Evolutionary conservation across 2,113 vertebrate genomes (phyloP), one percentile per base, ranked within the genome.

Genomic region (Poeciliopsis occidentalis): DNA sequence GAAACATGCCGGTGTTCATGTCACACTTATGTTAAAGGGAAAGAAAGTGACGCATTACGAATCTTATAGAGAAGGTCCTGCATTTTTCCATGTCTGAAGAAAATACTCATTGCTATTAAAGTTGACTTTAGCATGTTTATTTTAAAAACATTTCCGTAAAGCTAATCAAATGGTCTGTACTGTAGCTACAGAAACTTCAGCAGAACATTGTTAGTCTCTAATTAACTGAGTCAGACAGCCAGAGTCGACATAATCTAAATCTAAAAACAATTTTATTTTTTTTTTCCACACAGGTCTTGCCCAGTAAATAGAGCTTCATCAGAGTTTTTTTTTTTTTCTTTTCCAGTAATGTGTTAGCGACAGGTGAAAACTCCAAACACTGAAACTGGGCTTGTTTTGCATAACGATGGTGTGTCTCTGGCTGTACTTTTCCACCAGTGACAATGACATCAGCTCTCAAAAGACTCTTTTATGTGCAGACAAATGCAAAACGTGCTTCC

Each of bases 341-440:
- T 34, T 11, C 34, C n/a, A 24, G 60, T 12, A 4, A 10, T 47
- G 13, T 65, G 41, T 54, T 37, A 10, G 11, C 39, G 31, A 29
- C 30, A 34, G 22, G 4, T 4, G 37, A 54, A 2, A 0, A 51
- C 39, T 27, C 67, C 29, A 60, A 26, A 30, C 72, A 29, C 80
- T 68, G 84, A 81, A 57, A 67, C 80, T 64, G 84, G 79, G 57
- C 62, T 60, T 79, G 76, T 67, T 90, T 91, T 91, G 85, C 91
- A 90, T 89, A 64, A 4, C 57, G 66, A 60, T 71, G 81, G 71
- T 27, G 63, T 69, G 72, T 26, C 37, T 72, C 64, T 12, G 8
- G 66, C 81, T 47, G 89, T 88, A 80, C 11, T 84, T 85, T 90
- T 91, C 89, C 87, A 85, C 73, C 27, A 26, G 73, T 70, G 75